Conservation (phyloP, 2,888 invertebrate species). For the Drosophila histrio region DNA sequence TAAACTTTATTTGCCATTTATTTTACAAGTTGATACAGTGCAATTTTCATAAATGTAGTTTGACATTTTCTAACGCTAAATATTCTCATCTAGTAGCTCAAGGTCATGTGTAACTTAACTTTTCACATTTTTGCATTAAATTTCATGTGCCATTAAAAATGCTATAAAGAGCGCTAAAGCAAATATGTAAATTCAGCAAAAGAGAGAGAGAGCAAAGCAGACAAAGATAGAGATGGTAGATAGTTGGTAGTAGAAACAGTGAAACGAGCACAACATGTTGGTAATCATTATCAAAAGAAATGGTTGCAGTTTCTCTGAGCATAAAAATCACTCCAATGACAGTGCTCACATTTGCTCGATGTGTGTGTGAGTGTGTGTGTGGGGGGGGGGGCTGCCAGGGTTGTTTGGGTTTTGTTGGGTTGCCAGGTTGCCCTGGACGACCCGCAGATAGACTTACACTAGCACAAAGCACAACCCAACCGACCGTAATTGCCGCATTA, state of each 20-base stretch:
- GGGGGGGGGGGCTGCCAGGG: background rate
- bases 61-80: background rate
- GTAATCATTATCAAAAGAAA: conserved; percentile 57
- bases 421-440: conserved; percentile 43
- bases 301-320: conserved; percentile 36
- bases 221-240: background rate
- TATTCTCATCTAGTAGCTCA: conserved; percentile 44
- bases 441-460: conserved; percentile 49
- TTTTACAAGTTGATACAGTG: background rate
- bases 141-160: conserved; percentile 67
- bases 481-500: conserved; percentile 68
- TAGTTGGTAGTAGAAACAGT: background rate
- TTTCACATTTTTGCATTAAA: conserved; percentile 45
- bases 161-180: conserved; percentile 45
- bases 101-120: conserved; percentile 46
- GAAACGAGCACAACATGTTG: conserved; percentile 26
- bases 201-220: background rate
- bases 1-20: background rate
- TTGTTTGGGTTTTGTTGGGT: conserved; percentile 1
- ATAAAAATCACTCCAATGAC: conserved; percentile 59
- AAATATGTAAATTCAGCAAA: conserved; percentile 42
- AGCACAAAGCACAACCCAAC: conserved; percentile 36
- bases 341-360: conserved; percentile 22
- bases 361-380: background rate
- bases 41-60: conserved; percentile 5